phyloP scores from a whole-genome alignment of 2,888 invertebrate species.

The Capitulum mitella region DNA sequence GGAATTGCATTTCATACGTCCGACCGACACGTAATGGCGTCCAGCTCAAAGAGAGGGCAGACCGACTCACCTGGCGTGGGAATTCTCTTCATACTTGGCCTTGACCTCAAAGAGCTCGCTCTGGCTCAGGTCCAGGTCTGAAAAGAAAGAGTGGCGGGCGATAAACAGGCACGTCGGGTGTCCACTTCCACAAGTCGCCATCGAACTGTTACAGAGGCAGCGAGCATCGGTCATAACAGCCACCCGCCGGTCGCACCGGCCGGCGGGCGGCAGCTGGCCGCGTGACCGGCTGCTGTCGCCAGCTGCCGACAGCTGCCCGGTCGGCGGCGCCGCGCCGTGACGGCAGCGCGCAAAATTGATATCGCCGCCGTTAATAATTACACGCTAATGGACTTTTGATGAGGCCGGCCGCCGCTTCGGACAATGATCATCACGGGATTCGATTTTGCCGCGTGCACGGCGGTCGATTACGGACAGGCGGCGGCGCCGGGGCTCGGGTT shows the following conservation, averaged over 20 bases:
- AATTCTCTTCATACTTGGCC: slow-evolving; percentile 46
- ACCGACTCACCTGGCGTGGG: slow-evolving; percentile 37
- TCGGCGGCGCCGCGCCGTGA: background rate
- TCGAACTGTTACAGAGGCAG: too few species aligned
- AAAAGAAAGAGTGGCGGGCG: background rate
- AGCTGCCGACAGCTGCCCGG: background rate
- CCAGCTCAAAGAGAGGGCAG: too few species aligned
- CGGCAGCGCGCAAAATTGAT: background rate
- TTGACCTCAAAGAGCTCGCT: slow-evolving; percentile 47
- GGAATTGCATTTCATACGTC: too few species aligned
- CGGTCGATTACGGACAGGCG: background rate
- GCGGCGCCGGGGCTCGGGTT: background rate
- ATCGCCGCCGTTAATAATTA: background rate
- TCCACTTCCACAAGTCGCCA: too few species aligned
- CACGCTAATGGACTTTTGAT: slow-evolving; percentile 15
- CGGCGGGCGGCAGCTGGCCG: background rate
- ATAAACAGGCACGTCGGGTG: too few species aligned
- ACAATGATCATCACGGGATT: slow-evolving; percentile 12
- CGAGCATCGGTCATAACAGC: too few species aligned
- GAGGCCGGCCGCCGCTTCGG: background rate
- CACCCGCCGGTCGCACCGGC: background rate
- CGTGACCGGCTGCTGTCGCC: background rate
- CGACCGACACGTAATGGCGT: too few species aligned
- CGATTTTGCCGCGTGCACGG: slow-evolving; percentile 15
- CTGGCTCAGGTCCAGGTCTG: slow-evolving; percentile 43